Evolutionary conservation across 2,113 vertebrate genomes (phyloP).

Genomic region (Nyctereutes procyonoides): DNA sequence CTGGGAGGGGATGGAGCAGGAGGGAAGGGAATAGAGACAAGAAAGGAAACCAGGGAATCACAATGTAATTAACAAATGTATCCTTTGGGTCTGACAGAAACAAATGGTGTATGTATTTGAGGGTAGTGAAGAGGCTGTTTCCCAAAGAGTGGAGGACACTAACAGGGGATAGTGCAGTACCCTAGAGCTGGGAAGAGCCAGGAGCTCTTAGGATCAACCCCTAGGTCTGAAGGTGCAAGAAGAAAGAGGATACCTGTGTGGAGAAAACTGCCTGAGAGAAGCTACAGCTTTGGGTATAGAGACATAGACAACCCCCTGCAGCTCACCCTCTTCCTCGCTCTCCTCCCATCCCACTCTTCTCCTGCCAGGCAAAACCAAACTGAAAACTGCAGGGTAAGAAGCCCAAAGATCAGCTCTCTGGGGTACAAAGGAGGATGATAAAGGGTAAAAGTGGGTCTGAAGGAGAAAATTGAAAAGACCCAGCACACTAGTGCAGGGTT

Average conservation of each 20-base stretch:
- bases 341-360: not conserved
- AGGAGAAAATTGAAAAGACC: not conserved
- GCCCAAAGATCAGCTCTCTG: not conserved
- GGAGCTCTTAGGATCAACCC: not conserved
- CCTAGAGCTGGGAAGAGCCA: not conserved
- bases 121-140: not conserved
- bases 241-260: not conserved
- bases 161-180: not conserved
- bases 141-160: not conserved
- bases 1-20: not conserved
- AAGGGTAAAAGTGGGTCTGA: not conserved
- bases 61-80: not conserved
- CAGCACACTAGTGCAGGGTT: not conserved
- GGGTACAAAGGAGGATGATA: not conserved
- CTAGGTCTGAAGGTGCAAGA: not conserved
- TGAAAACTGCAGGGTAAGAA: not conserved
- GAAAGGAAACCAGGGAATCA: not conserved
- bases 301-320: not conserved
- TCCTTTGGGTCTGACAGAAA: not conserved
- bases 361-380: not conserved
- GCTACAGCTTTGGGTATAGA: not conserved
- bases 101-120: not conserved
- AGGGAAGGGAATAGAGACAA: not conserved
- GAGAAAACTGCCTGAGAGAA: not conserved
- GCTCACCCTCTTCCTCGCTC: not conserved